Evolutionary conservation across 1,140 invertebrate species (phyloP), one percentile per base, ranked within the genome.

Genomic region (Parapsyche elsis): DNA sequence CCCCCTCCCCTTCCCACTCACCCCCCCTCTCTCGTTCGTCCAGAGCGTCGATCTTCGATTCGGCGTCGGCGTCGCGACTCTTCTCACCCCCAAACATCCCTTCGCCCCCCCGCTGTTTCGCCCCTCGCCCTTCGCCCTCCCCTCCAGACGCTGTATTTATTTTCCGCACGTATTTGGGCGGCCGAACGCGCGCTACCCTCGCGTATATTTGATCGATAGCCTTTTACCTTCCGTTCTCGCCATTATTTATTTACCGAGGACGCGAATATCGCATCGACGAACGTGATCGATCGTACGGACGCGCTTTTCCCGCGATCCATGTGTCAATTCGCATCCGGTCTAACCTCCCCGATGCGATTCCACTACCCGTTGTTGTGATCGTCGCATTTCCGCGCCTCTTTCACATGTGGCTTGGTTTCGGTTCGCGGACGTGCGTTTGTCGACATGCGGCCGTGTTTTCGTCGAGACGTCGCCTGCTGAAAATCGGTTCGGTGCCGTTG

Each of bases 41-140:
- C 64, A 23, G 21, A 23, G 64, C 64, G 64, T 26, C 64, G 64
- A 67, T 67, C 23, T 67, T 67, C 64, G 64, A 67, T 67, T 67
- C 9, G 24, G 64, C 64, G 64, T 67, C 64, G 64, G 49, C 21
- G 24, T 24, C 24, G 59, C 45, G 45, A 7, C 45, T n/a, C n/a
- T 46, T 12, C 45, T 46, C 45, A 12, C 12, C 45, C n/a, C 5
- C 45, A 46, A 46, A 46, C 45, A 5, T 5, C 5, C 45, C 5
- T 12, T 12, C 45, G 5, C 45, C 12, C 45, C 45, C 45, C 45
- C 45, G 45, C 45, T 46, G 5, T 46, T 5, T 46, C 45, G 12
- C 5, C 45, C 5, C 12, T 12, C 45, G 16, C 49, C 16, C 10
- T 53, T 12, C 16, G 1, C 1, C 12, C 16, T 4, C 16, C 2